A percentile compares a stretch with the other conserved stretches of the same genome.
These are phyloP conservation scores for Nesoenas mayeri DNA, from an alignment of 2,113 vertebrate genomes.

Conservation along the genomic window DNA sequence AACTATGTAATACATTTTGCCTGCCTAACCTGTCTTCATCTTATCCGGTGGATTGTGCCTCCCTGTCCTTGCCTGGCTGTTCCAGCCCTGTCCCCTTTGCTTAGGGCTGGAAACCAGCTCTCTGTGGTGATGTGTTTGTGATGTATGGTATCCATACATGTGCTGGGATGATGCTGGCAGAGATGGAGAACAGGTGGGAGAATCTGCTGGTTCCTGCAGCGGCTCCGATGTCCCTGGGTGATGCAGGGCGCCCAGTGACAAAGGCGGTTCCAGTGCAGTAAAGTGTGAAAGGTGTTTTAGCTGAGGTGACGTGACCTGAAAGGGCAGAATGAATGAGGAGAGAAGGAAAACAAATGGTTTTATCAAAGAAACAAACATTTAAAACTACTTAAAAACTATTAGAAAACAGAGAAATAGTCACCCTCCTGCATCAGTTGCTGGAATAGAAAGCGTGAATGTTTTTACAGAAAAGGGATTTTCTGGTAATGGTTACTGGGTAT, in stretches of 20 bases:
- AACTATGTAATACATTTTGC: neutral
- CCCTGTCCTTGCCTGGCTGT: neutral
- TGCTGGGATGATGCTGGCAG: neutral
- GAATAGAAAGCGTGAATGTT: neutral
- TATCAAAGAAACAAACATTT: neutral
- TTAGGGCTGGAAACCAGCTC: neutral
- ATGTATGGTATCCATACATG: neutral
- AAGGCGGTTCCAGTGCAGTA: neutral
- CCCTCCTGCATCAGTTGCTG: neutral
- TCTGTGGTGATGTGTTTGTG: neutral
- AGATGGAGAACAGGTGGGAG: neutral
- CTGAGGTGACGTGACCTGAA: neutral
- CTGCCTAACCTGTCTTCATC: neutral
- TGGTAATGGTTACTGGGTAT: neutral
- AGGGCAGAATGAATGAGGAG: neutral
- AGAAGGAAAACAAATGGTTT: neutral
- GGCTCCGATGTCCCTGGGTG: accelerated
- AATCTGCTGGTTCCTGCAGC: accelerated
- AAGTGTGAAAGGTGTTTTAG: neutral
- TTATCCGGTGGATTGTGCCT: neutral
- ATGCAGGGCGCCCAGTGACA: neutral
- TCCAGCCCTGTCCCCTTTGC: neutral
- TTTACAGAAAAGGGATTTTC: neutral
- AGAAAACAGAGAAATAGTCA: neutral
- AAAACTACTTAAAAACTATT: neutral